phyloP scores from a whole-genome alignment of 1,140 invertebrate species.

The Drosophila lini region DNA sequence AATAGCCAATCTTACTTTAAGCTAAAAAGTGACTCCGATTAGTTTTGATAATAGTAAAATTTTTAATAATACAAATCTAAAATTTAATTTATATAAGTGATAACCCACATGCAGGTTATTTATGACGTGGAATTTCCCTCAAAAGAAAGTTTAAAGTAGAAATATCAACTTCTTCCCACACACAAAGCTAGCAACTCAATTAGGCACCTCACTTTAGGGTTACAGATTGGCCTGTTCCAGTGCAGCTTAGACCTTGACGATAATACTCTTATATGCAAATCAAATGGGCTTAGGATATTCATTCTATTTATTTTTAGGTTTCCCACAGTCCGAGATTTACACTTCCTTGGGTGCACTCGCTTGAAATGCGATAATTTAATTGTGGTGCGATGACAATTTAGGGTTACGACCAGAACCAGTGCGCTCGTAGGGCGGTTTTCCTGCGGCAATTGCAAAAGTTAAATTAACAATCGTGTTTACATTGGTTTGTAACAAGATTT shows the following conservation, averaged over 20 bases:
- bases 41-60: not conserved
- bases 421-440: conserved; percentile 19
- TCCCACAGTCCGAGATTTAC: conserved; percentile 68
- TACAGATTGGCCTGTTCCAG: conserved; percentile 39
- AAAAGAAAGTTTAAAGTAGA: not conserved
- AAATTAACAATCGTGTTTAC: conserved; percentile 84
- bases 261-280: conserved; percentile 64
- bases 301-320: conserved; percentile 59
- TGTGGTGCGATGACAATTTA: conserved; percentile 71
- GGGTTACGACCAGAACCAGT: conserved; percentile 10
- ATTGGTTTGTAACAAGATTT: conserved; percentile 84
- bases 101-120: not conserved
- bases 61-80: not conserved
- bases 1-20: not conserved
- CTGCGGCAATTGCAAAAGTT: conserved; percentile 71
- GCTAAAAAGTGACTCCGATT: not conserved
- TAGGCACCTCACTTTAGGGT: not conserved
- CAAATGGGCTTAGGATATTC: conserved; percentile 48
- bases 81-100: not conserved
- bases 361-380: conserved; percentile 83
- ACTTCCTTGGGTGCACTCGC: conserved; percentile 51
- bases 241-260: conserved; percentile 10
- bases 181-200: conserved; percentile 1
- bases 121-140: not conserved
- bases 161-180: not conserved